Evolutionary conservation across 2,888 invertebrate genomes (phyloP), one percentile per base, ranked within the genome.

Genomic region (Nineta flava): DNA sequence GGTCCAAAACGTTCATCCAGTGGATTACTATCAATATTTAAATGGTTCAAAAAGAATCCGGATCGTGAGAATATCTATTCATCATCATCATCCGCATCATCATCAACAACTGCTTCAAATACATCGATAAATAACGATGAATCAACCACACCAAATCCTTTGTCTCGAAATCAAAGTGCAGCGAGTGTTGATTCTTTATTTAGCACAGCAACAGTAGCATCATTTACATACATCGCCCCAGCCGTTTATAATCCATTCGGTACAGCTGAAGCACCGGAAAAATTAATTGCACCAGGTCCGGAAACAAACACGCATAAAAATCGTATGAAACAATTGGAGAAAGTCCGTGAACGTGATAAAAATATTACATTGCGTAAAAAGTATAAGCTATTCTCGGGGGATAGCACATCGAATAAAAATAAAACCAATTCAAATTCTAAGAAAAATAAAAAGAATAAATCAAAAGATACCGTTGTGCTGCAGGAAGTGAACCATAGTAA

Each of bases 141-240:
- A 38, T n/a, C n/a, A 38, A 38, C 6, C 7, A 38, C 38, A 15
- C 38, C 38, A 12, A 38, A n/a, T 13, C 38, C 44, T 10, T 32
- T 49, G 13, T 60, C 60, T 51, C 57, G 62, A 44, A 69, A 69
- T 46, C 72, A 74, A 53, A 75, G 76, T 61, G 70, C 66, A 56
- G 75, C 73, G 53, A 82, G 82, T 62, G 68, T 81, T 54, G 76
- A 77, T 57, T 83, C 83, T 56, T 73, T 74, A 47, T 77, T 80
- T 60, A 84, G 84, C 57, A 82, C 78, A 51, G 78, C 82, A 47
- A 83, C 83, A 9, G 81, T 77, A 15, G 76, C 76, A 40, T 83
- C 83, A 60, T 84, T 86, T 61, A 78, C 81, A 15, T 85, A 78
- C 62, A 72, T 81, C 55, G 63, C 72, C 48, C 73, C 83, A 53